phyloP scores from a whole-genome alignment of 2,113 vertebrate species.

The Cercopithecus mona region DNA sequence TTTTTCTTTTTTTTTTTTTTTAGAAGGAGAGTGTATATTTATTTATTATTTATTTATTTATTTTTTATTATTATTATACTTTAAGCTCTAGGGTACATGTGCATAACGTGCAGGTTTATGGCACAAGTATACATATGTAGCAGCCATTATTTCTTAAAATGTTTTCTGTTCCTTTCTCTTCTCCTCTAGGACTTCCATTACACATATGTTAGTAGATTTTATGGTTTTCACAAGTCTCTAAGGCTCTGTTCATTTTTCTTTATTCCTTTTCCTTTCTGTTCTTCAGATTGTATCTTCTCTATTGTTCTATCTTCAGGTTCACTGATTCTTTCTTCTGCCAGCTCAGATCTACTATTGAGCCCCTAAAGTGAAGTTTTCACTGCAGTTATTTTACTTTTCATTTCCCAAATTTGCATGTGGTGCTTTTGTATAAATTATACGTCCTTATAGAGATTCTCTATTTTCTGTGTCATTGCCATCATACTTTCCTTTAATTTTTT shows the following conservation, averaged over 20 bases:
- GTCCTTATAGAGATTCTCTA: not conserved
- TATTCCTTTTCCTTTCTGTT: not conserved
- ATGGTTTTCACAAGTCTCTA: not conserved
- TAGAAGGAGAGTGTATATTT: no score
- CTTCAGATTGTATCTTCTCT: not conserved
- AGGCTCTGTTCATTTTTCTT: not conserved
- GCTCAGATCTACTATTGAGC: not conserved
- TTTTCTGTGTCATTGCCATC: not conserved
- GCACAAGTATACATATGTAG: no score
- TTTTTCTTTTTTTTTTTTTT: no score
- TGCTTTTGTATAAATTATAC: not conserved
- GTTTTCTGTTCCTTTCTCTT: not conserved
- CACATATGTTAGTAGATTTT: not conserved
- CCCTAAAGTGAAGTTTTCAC: not conserved
- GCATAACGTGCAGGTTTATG: no score
- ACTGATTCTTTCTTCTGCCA: not conserved
- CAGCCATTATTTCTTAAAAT: not conserved
- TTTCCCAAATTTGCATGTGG: not conserved
- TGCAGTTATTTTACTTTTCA: not conserved
- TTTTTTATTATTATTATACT: no score
- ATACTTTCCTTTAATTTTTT: slow-evolving; percentile 15
- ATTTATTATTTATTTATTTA: no score
- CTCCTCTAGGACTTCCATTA: not conserved
- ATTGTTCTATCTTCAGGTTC: not conserved
- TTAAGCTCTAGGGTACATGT: no score